Evolutionary conservation across 1,140 invertebrate genomes (phyloP), one percentile per base, ranked within the genome.

Genomic region (Theocolax elegans): DNA sequence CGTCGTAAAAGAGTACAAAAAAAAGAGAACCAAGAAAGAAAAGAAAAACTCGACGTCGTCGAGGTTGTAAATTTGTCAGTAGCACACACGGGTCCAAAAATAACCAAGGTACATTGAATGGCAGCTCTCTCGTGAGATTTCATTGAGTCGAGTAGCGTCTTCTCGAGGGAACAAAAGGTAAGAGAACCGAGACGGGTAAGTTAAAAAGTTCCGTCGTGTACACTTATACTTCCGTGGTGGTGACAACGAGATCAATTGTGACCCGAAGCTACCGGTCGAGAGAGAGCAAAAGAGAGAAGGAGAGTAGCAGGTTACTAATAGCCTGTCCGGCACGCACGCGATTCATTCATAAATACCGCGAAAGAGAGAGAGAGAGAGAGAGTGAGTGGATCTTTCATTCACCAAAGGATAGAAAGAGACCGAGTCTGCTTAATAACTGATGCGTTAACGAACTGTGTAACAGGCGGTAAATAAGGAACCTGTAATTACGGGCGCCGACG

Each of bases 401-500:
- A 56, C 27, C 1, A 15, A 21, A 56, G n/a, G 56, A 42, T 31
- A 59, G 56, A 42, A 13, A 6, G 19, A 59, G 21, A 38, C 21
- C 15, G n/a, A 72, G 72, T 79, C 76, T 80, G 76, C 79, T 83
- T 84, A 83, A 84, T 81, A 83, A 84, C 80, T 77, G 81, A 84
- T 80, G 80, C 78, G 83, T 78, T 85, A 84, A 85, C 83, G 81
- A 84, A 85, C 82, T 84, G 83, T 85, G 82, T 85, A 83, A 85
- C 81, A 84, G 80, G 79, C 81, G 80, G 79, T 83, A 85, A 85
- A 84, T 84, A 83, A 84, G 80, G 81, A 85, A 85, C 82, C 82
- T 82, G 81, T 84, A 85, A 85, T 85, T 85, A 85, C 74, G 81
- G 75, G 60, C 75, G 77, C 79, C 77, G 77, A 75, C 63, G 77